A percentile compares a stretch with the other conserved stretches of the same genome.
Conservation (phyloP, 2,888 invertebrate genomes). For the Plebejus anna region DNA sequence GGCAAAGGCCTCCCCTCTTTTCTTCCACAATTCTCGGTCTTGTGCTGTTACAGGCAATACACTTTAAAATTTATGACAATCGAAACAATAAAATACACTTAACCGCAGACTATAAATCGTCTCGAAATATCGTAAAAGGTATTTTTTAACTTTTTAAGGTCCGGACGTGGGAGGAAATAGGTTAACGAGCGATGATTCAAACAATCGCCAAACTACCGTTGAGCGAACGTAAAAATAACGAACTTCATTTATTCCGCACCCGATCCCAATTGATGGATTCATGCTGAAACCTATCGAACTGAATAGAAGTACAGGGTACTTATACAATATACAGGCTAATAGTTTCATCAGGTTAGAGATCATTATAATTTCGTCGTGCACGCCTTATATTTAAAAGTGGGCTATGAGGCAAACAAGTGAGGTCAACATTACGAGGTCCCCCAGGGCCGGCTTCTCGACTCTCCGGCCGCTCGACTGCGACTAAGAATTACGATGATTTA, state of each 20-base stretch:
- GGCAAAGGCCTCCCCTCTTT: too few relatives aligned
- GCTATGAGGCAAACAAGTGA: not conserved
- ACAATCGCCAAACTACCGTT: slow-evolving; percentile 37
- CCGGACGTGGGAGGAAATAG: slow-evolving; percentile 57
- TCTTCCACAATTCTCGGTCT: too few relatives aligned
- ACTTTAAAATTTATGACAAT: not conserved
- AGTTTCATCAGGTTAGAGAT: not conserved
- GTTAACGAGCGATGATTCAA: slow-evolving; percentile 63
- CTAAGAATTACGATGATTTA: slow-evolving; percentile 4
- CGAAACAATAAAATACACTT: not conserved
- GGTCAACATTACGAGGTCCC: slow-evolving; percentile 1
- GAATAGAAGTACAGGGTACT: not conserved
- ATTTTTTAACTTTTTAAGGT: slow-evolving; percentile 7
- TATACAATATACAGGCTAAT: not conserved
- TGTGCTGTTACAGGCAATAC: too few relatives aligned
- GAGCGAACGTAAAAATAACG: slow-evolving; percentile 25
- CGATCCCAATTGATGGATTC: slow-evolving; percentile 12
- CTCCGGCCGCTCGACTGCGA: too few relatives aligned
- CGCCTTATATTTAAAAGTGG: not conserved
- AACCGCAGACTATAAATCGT: not conserved
- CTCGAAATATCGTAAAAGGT: not conserved
- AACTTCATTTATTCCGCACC: slow-evolving; percentile 28
- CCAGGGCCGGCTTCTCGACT: not conserved
- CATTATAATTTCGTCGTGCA: not conserved
- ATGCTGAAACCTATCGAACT: not conserved